Evolutionary conservation across 2,888 invertebrate species (phyloP), one percentile per base, ranked within the genome.

Genomic region (Agrochola circellaris): DNA sequence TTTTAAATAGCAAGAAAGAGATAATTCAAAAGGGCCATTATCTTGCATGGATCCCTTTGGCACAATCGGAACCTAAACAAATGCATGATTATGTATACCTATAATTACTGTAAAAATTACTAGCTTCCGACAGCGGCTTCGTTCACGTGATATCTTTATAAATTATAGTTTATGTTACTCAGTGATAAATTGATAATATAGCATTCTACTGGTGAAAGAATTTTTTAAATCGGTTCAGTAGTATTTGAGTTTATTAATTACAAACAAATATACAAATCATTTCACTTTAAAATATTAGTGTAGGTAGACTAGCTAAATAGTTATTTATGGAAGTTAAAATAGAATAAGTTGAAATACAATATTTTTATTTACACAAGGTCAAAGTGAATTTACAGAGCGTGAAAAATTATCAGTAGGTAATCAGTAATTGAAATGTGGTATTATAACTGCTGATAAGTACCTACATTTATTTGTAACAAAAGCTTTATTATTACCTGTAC

Each of bases 401-500:
- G 45, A 66, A 54, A 34, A n/a, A 48, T 48, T 42, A 60, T 48
- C 60, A 17, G 23, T 66, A 30, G 1, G 23, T 30, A 45, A 75
- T 48, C 26, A n/a, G 8, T 42, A n/a, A 60, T 60, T n/a, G n/a
- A 20, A 51, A 76, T n/a, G 30, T 73, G 13, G 6, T 34, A 69
- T 45, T 34, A 58, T 58, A 9, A 6, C n/a, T 34, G 48, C 34
- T 74, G 58, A 60, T 69, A n/a, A 64, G 11, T 30, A 58, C 45
- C 20, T 58, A n/a, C 0, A n/a, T 54, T 30, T 61, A 42, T 4
- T 66, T 26, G 11, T 23, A 34, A 61, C 26, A 78, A 78, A 61
- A 77, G 51, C 15, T 56, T 42, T 13, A 77, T 78, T 61, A 9
- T 54, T 62, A 42, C 45, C 23, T 68, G 62, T n/a, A n/a, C n/a